A percentile compares a stretch with the other conserved stretches of the same genome.
phyloP scores from a whole-genome alignment of 2,797 vertebrate species.

The Sebastiscus albofasciatus region DNA sequence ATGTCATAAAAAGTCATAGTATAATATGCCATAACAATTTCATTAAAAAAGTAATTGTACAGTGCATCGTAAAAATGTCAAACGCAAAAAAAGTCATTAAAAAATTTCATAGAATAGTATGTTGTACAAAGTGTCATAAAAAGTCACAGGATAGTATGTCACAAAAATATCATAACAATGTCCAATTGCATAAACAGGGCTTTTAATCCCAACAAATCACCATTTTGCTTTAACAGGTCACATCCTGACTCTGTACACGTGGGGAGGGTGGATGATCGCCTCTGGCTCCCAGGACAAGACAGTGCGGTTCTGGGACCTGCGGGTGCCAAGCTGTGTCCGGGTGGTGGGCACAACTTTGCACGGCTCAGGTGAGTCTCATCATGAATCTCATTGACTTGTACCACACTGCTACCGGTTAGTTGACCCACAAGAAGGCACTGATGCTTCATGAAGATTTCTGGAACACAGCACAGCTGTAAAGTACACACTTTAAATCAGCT shows the following conservation, averaged over 20 bases:
- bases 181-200: too few relatives aligned
- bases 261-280: constrained; percentile 99
- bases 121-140: too few relatives aligned
- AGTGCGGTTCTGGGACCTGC: constrained; percentile 97
- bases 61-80: too few relatives aligned
- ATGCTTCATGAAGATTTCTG: not conserved
- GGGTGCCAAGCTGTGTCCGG: constrained; percentile 96
- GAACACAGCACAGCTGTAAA: not conserved
- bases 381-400: not conserved
- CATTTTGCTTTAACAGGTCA: constrained; percentile 84
- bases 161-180: too few relatives aligned
- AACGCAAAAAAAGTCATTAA: too few relatives aligned
- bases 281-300: constrained; percentile 99
- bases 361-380: constrained; percentile 86
- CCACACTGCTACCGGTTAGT: not conserved
- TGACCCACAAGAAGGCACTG: not conserved
- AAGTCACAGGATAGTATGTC: not conserved
- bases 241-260: constrained; percentile 95
- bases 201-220: not conserved
- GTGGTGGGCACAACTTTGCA: constrained; percentile 95
- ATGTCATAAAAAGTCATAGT: not conserved
- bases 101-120: too few relatives aligned
- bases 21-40: not conserved
- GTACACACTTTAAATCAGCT: not conserved
- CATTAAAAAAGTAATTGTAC: too few relatives aligned